These are phyloP conservation scores for Diprion similis DNA, from an alignment of 1,140 invertebrate species.

Conservation along the genomic window DNA sequence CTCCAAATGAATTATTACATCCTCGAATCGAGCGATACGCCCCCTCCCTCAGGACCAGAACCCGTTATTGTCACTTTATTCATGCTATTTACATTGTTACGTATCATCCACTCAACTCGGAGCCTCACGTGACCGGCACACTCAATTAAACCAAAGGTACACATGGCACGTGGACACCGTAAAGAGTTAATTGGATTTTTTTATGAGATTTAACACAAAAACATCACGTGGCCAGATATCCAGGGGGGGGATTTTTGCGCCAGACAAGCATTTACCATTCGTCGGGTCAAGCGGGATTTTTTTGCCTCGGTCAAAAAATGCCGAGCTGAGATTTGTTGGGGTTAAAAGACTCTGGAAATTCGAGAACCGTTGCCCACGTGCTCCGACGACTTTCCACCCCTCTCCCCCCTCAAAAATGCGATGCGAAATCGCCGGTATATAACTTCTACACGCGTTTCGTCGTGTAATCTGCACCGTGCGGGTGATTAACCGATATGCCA, in stretches of 20 bases:
- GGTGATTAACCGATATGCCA: too few relatives aligned
- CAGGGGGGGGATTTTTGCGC: too few relatives aligned
- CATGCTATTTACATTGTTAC: too few relatives aligned
- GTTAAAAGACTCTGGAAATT: background rate
- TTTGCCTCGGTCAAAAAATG: background rate
- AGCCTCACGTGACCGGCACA: too few relatives aligned
- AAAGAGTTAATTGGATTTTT: background rate
- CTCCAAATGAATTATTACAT: too few relatives aligned
- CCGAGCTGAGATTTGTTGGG: background rate
- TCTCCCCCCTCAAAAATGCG: background rate
- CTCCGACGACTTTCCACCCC: background rate
- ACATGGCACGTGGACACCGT: background rate
- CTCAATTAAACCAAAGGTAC: background rate
- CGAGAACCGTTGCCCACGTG: background rate
- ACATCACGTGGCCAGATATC: too few relatives aligned
- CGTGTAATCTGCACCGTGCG: conserved; percentile 20
- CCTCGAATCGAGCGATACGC: too few relatives aligned
- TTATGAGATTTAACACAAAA: too few relatives aligned
- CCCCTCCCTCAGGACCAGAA: too few relatives aligned
- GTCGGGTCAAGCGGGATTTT: background rate
- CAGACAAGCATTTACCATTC: too few relatives aligned
- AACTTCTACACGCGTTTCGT: conserved; percentile 17
- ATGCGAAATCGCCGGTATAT: conserved; percentile 11
- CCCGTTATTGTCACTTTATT: too few relatives aligned
- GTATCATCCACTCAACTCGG: too few relatives aligned